Percentiles rank a stretch among this genome's conserved stretches.
Conservation (phyloP, 1,140 invertebrate species). For the Pemphigus obesinymphae region DNA sequence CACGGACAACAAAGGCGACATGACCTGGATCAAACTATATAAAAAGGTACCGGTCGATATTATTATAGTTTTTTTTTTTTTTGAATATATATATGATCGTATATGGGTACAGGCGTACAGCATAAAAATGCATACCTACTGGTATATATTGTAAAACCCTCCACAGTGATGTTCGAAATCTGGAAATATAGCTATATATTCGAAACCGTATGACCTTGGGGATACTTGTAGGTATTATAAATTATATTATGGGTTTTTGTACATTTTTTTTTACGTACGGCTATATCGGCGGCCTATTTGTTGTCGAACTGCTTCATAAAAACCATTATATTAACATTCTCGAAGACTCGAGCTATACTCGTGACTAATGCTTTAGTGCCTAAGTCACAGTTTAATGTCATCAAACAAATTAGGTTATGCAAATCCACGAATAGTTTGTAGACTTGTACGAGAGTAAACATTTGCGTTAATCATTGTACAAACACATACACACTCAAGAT, state of each 20-base stretch:
- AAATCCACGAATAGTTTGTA: conserved; percentile 3
- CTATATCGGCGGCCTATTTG: neutral
- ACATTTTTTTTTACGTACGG: neutral
- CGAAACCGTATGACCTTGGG: neutral
- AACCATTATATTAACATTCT: neutral
- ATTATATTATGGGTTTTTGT: conserved; percentile 11
- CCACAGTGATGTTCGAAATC: too few species aligned
- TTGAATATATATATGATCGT: too few species aligned
- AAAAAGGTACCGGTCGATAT: conserved; percentile 77
- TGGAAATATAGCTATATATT: neutral
- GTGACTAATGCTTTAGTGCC: conserved; percentile 4
- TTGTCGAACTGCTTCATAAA: conserved; percentile 4
- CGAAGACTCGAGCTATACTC: neutral
- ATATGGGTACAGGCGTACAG: neutral
- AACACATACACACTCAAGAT: neutral
- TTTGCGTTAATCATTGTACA: conserved; percentile 1
- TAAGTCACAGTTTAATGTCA: conserved; percentile 17
- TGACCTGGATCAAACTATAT: conserved; percentile 98
- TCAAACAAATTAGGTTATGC: conserved; percentile 36
- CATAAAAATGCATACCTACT: too few species aligned
- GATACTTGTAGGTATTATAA: neutral
- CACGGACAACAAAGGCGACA: conserved; percentile 93
- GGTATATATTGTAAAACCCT: neutral
- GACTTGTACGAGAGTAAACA: neutral
- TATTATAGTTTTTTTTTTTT: neutral